Base-by-base conservation (phyloP, 2,113 vertebrate species). In the Athene noctua region DNA sequence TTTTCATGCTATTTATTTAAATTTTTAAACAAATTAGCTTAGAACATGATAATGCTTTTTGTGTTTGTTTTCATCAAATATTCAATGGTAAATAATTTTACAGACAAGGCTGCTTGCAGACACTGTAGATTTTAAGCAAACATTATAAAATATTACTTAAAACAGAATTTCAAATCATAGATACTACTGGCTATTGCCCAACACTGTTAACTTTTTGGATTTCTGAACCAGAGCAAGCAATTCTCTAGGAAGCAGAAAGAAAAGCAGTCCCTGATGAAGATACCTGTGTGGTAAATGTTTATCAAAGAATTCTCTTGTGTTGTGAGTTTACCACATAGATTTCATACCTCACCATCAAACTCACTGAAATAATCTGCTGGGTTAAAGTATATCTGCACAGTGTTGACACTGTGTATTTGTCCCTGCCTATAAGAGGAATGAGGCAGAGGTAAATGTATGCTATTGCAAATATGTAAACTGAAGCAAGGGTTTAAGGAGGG, bases 391-490 rank as follows among this genome's bases (percentile, higher is more conserved):
- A 68, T 36, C 91, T 89, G 52, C 49, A 34, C 29, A 59, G 49
- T 73, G 54, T 92, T 91, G 91, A 92, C 80, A 68, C 46, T 55
- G 11, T 42, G 18, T 57, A 62, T 61, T 95, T 92, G 59, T 58
- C 95, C 72, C 79, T 78, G 47, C 79, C 44, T 81, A 17, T 20
- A 61, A 86, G 81, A 93, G 74, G 61, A 91, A 82, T 1, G 21
- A 92, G 27, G 40, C 44, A 96, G 52, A 84, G 22, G 34, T 21
- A 38, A 92, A 52, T 0, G 1, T 25, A 30, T 61, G 15, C 59
- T 92, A 86, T 29, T 46, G 52, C 85, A 94, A 94, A 94, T 95
- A 94, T 86, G 91, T 86, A 92, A 70, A 30, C 49, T 68, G 72
- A 92, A 90, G 22, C 7, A 32, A 93, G 16, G 46, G 13, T 36